Evolutionary conservation across 2,888 invertebrate species (phyloP), one percentile per base, ranked within the genome.

Genomic region (Ochropleura leucogaster): DNA sequence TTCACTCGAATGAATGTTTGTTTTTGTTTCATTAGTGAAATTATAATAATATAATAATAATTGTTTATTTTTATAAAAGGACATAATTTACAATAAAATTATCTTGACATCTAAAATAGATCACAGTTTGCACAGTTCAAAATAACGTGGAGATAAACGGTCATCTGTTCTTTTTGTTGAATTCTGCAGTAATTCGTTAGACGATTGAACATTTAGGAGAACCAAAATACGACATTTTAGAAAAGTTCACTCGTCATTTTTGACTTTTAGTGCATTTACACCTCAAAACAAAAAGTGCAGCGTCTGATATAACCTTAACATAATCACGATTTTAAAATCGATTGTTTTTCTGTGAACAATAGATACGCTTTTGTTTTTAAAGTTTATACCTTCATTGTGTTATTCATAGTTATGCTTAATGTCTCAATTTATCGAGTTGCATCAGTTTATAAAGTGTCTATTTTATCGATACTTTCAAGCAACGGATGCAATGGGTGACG

Each of bases 311-410:
- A 12, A 62, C 1, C 44, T 44, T 44, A n/a, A 64, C 60, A 63
- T 57, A 49, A 77, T 69, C 83, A 87, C 76, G 87, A 85, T 78
- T 82, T n/a, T 60, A 10, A 30, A 18, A 68, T 65, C 30, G 68
- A 85, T 84, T 83, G 74, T 79, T 82, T 82, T 80, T 84, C 64
- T 65, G 6, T 14, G 69, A 82, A 82, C 72, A 80, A 84, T 84
- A 64, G 76, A 62, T 62, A 55, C 16, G 55, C 49, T 57, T 72
- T 80, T 70, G 59, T 65, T 76, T 82, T 80, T 60, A 80, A 69
- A 69, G 20, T 74, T 68, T 70, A 65, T 47, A 44, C 4, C 49
- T 66, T 68, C 60, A 44, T 44, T 53, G 44, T 77, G 20, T 14
- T 49, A 20, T 70, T 70, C 49, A 14, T 55, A 46, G 64, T 66